phyloP scores from a whole-genome alignment of 2,113 vertebrate species.

The Caranx ignobilis region DNA sequence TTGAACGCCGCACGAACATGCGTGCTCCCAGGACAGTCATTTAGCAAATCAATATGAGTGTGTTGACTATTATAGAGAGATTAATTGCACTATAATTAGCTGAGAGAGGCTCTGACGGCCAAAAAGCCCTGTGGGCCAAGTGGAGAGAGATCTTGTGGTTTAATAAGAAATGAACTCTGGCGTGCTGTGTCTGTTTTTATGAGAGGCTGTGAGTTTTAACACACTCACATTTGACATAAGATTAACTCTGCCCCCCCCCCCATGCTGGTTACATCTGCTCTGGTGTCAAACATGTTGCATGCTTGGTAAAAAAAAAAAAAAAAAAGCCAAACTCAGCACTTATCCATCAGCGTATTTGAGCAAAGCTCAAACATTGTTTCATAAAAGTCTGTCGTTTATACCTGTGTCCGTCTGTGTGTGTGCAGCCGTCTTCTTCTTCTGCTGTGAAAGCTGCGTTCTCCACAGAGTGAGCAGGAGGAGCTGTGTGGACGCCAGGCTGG shows the following conservation, averaged over 20 bases:
- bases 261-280: neutral
- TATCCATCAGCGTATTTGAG: neutral
- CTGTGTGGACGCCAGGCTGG: slow-evolving; percentile 27
- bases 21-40: neutral
- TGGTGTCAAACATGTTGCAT: slow-evolving; percentile 11
- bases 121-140: slow-evolving; percentile 28
- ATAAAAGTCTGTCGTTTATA: neutral
- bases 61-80: slow-evolving; percentile 18
- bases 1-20: too few relatives aligned
- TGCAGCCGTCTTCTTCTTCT: slow-evolving; percentile 62
- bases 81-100: slow-evolving; percentile 43
- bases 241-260: neutral
- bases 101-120: slow-evolving; percentile 1
- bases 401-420: slow-evolving; percentile 36
- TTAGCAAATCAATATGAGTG: slow-evolving; percentile 9
- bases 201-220: slow-evolving; percentile 25
- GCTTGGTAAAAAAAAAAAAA: slow-evolving; percentile 20
- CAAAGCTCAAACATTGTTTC: neutral
- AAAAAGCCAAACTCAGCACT: neutral
- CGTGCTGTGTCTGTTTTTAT: slow-evolving; percentile 8
- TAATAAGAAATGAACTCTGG: slow-evolving; percentile 39
- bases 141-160: slow-evolving; percentile 34
- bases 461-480: slow-evolving; percentile 72
- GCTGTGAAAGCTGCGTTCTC: slow-evolving; percentile 79
- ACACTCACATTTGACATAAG: slow-evolving; percentile 1